Percentiles rank a stretch among this genome's conserved stretches.
These are phyloP conservation scores for Lophotriccus pileatus DNA, from an alignment of 2,797 vertebrate genomes.

Conservation along the genomic window DNA sequence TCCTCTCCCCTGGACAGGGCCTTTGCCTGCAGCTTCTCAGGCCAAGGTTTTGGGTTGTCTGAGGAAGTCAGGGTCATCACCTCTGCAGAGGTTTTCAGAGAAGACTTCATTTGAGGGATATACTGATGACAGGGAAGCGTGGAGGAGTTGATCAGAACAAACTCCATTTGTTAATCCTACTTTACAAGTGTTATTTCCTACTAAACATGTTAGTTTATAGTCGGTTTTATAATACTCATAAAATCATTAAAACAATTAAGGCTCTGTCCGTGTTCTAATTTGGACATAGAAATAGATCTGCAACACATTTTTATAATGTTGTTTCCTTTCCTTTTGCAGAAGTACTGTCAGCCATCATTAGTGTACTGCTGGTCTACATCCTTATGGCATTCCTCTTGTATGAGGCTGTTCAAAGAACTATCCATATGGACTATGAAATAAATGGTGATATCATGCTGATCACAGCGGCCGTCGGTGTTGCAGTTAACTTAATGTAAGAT, in stretches of 20 bases:
- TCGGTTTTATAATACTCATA: not conserved
- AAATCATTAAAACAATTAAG: not conserved
- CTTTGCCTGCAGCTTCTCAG: not conserved
- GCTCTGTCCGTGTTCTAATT: not conserved
- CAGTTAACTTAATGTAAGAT: slow-evolving; percentile 93
- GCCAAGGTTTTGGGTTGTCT: not conserved
- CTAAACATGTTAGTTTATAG: not conserved
- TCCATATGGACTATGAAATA: slow-evolving; percentile 92
- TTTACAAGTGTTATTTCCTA: not conserved
- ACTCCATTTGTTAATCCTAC: not conserved
- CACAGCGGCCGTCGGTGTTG: slow-evolving; percentile 93
- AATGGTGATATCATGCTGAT: slow-evolving; percentile 98
- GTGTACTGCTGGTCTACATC: slow-evolving; percentile 91
- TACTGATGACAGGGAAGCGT: not conserved
- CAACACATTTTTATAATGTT: not conserved
- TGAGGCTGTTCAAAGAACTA: slow-evolving; percentile 92
- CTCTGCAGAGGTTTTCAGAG: not conserved
- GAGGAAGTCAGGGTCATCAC: not conserved
- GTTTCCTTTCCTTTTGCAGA: slow-evolving; percentile 77
- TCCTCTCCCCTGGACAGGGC: not conserved
- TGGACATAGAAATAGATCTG: not conserved
- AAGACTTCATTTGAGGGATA: not conserved
- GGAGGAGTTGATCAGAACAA: not conserved
- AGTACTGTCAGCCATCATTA: slow-evolving; percentile 92
- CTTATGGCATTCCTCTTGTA: slow-evolving; percentile 90